These are phyloP conservation scores for Palythoa grandis DNA, from an alignment of 92 coral and sea anemone species.

Conservation along the genomic window DNA sequence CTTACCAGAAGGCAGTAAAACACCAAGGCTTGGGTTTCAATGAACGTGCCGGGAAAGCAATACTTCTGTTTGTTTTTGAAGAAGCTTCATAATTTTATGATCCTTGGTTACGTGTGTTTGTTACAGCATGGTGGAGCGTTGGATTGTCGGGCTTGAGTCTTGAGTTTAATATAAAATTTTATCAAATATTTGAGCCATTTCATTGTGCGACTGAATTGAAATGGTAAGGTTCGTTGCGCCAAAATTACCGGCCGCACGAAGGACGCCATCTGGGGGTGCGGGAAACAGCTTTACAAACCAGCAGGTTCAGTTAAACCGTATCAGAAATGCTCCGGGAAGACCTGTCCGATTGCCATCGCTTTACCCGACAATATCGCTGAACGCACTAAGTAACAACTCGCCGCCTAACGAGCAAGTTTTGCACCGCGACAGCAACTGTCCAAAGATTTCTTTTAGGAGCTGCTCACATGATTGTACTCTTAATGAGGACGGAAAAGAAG, in stretches of 20 bases:
- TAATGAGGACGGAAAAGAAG: conserved; percentile 13
- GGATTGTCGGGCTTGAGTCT: not conserved
- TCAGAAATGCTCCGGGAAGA: conserved; percentile 58
- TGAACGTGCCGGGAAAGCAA: not conserved
- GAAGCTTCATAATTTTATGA: not conserved
- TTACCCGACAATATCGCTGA: conserved; percentile 77
- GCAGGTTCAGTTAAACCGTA: conserved; percentile 47
- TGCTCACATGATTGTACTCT: conserved; percentile 8
- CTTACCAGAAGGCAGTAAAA: not conserved
- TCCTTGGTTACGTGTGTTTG: not conserved
- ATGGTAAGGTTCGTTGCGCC: conserved; percentile 40
- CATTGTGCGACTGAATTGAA: not conserved
- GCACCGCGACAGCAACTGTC: not conserved
- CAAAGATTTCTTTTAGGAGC: conserved; percentile 17
- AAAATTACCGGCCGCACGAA: conserved; percentile 14
- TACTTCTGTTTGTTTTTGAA: not conserved
- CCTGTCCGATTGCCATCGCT: conserved; percentile 73
- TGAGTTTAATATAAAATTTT: not conserved
- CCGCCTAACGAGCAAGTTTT: not conserved
- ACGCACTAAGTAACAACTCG: conserved; percentile 57
- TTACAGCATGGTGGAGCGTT: not conserved
- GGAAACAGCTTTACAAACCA: conserved; percentile 14
- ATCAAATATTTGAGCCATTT: not conserved
- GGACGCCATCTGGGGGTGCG: conserved; percentile 35
- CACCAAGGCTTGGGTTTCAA: conserved; percentile 24